Conservation (phyloP, 2,888 invertebrate genomes). For the Cryptocephalus moraei region DNA sequence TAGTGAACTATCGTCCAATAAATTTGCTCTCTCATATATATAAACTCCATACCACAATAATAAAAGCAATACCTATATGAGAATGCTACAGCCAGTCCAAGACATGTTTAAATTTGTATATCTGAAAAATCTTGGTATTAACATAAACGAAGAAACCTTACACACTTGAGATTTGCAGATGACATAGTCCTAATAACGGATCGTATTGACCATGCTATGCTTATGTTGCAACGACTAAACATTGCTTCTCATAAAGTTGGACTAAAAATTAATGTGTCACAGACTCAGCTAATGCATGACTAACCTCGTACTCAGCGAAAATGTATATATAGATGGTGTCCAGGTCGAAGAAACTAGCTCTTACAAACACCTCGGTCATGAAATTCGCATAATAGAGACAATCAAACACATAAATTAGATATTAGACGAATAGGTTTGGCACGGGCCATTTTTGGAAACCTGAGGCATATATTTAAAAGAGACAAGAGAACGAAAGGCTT, state of each 20-base stretch:
- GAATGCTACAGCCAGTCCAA: too few species aligned
- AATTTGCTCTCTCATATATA: too few species aligned
- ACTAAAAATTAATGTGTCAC: too few species aligned
- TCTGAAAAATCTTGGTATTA: too few species aligned
- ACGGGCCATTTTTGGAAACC: too few species aligned
- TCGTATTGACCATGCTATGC: background rate
- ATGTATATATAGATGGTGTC: too few species aligned
- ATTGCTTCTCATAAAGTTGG: background rate
- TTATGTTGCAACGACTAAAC: background rate
- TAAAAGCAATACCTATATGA: too few species aligned
- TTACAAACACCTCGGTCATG: background rate
- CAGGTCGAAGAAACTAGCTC: background rate
- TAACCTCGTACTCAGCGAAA: background rate
- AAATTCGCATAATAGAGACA: background rate
- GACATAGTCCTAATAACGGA: too few species aligned
- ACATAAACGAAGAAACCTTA: too few species aligned
- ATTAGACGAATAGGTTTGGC: background rate
- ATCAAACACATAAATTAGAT: background rate
- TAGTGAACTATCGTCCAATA: too few species aligned
- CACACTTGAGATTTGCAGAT: background rate
- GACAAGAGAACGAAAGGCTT: background rate
- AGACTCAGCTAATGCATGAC: background rate
- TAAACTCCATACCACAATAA: too few species aligned
- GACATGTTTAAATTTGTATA: too few species aligned
- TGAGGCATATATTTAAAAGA: background rate